These are phyloP conservation scores for Oreonectes daqikongensis DNA, from an alignment of 2,797 vertebrate species.

Conservation along the genomic window DNA sequence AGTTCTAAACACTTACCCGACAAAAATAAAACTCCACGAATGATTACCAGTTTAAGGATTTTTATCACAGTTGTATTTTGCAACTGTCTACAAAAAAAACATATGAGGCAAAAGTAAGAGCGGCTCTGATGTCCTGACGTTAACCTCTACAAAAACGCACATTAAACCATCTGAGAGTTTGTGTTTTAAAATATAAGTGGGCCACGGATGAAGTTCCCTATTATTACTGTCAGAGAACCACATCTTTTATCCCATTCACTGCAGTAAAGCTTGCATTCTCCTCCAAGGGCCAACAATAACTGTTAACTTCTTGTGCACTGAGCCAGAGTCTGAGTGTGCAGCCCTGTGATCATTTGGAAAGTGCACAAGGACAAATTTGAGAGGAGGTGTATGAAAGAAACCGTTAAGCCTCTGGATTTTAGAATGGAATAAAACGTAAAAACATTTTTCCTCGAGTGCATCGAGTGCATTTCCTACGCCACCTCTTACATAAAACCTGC, in stretches of 20 bases:
- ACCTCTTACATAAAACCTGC: background rate
- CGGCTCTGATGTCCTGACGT: background rate
- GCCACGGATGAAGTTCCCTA: slow-evolving; percentile 38
- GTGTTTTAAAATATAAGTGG: slow-evolving; percentile 34
- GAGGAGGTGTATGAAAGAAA: slow-evolving; percentile 11
- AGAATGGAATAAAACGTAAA: slow-evolving; percentile 8
- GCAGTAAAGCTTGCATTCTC: slow-evolving; percentile 32
- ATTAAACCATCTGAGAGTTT: slow-evolving; percentile 18
- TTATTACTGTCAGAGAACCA: slow-evolving; percentile 52
- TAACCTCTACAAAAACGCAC: slow-evolving; percentile 27
- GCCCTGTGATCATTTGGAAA: slow-evolving; percentile 16
- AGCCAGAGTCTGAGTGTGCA: slow-evolving; percentile 19
- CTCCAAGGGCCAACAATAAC: slow-evolving; percentile 29
- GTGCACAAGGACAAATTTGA: slow-evolving; percentile 1
- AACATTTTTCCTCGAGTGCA: slow-evolving; percentile 5
- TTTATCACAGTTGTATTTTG: background rate
- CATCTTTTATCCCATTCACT: slow-evolving; percentile 23
- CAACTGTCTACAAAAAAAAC: background rate
- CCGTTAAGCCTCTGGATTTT: slow-evolving; percentile 4
- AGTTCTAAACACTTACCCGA: background rate
- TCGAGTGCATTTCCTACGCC: background rate
- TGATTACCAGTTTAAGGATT: background rate
- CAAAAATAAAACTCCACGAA: background rate
- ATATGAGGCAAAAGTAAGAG: slow-evolving; percentile 6
- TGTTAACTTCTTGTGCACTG: slow-evolving; percentile 36